These are phyloP conservation scores for Rhopilema esculentum DNA, from an alignment of 30 jellyfish, hydroid and myxozoan genomes.

Conservation along the genomic window DNA sequence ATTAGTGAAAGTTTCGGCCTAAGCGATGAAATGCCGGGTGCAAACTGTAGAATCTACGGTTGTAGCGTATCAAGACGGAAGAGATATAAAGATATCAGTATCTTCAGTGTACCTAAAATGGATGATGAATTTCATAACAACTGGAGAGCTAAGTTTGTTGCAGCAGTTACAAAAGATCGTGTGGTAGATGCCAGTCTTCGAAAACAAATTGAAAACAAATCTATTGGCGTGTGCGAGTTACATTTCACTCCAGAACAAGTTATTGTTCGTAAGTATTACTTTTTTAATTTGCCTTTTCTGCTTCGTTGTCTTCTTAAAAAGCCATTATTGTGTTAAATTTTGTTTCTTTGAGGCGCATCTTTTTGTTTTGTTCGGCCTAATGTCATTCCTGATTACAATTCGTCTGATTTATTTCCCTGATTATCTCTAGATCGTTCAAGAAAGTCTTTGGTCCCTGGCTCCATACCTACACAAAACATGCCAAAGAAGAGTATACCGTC, in stretches of 20 bases:
- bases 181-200: constrained; percentile 52
- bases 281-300: constrained; percentile 4
- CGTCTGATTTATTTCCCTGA: not conserved
- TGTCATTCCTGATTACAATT: not conserved
- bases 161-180: constrained; percentile 59
- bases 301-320: not conserved
- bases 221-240: constrained; percentile 24
- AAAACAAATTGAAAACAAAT: constrained; percentile 28
- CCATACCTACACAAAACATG: constrained; percentile 51
- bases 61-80: constrained; percentile 58
- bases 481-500: constrained; percentile 52
- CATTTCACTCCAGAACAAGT: constrained; percentile 64
- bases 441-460: constrained; percentile 63
- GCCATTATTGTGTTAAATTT: not conserved
- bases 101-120: constrained; percentile 42
- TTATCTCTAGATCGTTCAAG: constrained; percentile 52
- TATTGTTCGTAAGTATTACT: constrained; percentile 38
- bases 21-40: constrained; percentile 40
- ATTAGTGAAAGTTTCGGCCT: not conserved
- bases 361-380: not conserved
- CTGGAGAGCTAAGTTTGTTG: constrained; percentile 55
- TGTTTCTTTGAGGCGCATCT: not conserved
- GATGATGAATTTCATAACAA: constrained; percentile 39
- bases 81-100: constrained; percentile 39
- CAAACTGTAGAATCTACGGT: constrained; percentile 58